Conservation (phyloP, 2,797 vertebrate species). For the Danionella dracula region DNA sequence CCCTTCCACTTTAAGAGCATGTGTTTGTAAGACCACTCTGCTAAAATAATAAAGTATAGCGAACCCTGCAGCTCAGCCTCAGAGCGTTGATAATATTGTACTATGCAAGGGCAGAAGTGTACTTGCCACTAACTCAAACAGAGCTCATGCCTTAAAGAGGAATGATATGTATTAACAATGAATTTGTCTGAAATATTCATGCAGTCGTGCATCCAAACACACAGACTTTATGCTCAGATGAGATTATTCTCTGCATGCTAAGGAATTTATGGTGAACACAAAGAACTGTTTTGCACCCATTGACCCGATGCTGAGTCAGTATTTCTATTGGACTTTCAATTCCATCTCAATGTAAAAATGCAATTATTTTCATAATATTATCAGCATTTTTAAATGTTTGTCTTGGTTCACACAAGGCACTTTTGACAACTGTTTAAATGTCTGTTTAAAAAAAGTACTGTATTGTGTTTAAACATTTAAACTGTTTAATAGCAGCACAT, state of each 20-base stretch:
- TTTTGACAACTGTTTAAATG: too few relatives aligned
- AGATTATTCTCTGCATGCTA: constrained; percentile 2
- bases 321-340: background rate
- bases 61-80: background rate
- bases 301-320: background rate
- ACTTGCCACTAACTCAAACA: background rate
- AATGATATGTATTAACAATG: constrained; percentile 32
- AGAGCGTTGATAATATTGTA: too few relatives aligned
- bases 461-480: too few relatives aligned
- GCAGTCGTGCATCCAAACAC: background rate
- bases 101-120: background rate
- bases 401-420: too few relatives aligned
- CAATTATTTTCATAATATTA: too few relatives aligned
- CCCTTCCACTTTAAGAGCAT: background rate
- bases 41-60: constrained; percentile 13
- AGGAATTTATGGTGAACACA: constrained; percentile 13
- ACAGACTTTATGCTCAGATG: background rate
- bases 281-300: background rate
- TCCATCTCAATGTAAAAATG: too few relatives aligned
- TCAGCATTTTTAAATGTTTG: too few relatives aligned
- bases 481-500: too few relatives aligned
- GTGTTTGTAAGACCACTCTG: background rate
- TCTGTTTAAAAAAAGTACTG: too few relatives aligned
- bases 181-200: constrained; percentile 38
- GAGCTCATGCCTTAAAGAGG: constrained; percentile 17